Evolutionary conservation across 2,888 invertebrate species (phyloP).

Genomic region (Hypsopygia costalis): DNA sequence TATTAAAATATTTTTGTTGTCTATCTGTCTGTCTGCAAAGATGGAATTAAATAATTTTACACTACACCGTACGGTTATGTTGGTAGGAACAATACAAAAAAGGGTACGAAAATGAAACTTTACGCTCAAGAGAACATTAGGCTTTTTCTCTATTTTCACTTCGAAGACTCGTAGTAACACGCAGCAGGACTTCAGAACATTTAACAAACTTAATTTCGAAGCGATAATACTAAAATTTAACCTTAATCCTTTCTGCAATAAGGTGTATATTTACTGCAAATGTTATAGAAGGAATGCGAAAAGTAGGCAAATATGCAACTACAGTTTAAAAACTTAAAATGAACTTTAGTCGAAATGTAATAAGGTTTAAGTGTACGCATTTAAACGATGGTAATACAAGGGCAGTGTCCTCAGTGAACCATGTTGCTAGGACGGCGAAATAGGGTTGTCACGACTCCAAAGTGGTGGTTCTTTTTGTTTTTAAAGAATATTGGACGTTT

Average conservation of each 20-base stretch:
- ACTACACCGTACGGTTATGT: conserved; percentile 25
- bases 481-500: conserved; percentile 28
- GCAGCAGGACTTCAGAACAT: conserved; percentile 55
- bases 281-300: conserved; percentile 29
- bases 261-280: conserved; percentile 14
- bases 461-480: conserved; percentile 38
- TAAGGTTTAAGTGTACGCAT: conserved; percentile 24
- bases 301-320: conserved; percentile 25
- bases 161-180: conserved; percentile 63
- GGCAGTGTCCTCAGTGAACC: conserved; percentile 69
- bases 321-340: conserved; percentile 16
- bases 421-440: conserved; percentile 56
- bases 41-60: conserved; percentile 27
- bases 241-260: conserved; percentile 18
- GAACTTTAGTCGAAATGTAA: background rate
- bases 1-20: too few species aligned
- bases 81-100: conserved; percentile 31
- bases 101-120: conserved; percentile 40
- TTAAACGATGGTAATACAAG: conserved; percentile 33
- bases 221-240: conserved; percentile 21
- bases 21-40: background rate
- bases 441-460: conserved; percentile 67
- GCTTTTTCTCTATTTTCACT: conserved; percentile 62
- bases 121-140: conserved; percentile 65
- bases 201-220: conserved; percentile 31